phyloP scores from a whole-genome alignment of 2,888 invertebrate species.

The Agonopterix alstromeriana region DNA sequence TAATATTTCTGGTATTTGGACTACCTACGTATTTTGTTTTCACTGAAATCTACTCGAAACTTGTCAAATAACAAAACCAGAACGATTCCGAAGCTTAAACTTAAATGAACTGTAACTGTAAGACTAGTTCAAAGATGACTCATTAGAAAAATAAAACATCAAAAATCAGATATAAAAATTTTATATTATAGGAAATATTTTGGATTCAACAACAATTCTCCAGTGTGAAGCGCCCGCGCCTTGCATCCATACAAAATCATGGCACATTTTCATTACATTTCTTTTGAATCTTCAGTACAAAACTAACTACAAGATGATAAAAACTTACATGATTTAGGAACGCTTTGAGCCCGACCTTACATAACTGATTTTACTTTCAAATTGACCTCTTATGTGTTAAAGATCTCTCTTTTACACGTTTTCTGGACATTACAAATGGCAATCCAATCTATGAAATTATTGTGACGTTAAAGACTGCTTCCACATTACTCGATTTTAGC shows the following conservation, averaged over 20 bases:
- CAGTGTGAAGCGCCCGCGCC: conserved; percentile 38
- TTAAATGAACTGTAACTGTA: too few species aligned
- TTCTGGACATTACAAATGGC: too few species aligned
- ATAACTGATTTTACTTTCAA: not conserved
- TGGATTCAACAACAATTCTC: conserved; percentile 68
- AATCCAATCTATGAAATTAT: too few species aligned
- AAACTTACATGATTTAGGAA: not conserved
- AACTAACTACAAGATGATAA: not conserved
- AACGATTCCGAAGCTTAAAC: too few species aligned
- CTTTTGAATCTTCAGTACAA: conserved; percentile 1
- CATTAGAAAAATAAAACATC: conserved; percentile 1
- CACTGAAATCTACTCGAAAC: too few species aligned
- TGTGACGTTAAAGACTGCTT: too few species aligned
- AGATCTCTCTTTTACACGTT: too few species aligned
- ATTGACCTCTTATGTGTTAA: not conserved
- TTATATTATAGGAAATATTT: conserved; percentile 77
- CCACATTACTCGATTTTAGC: too few species aligned
- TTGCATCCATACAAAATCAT: conserved; percentile 27
- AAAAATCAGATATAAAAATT: conserved; percentile 69
- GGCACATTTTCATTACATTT: conserved; percentile 39
- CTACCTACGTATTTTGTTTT: too few species aligned
- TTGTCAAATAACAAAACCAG: too few species aligned
- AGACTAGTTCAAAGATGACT: too few species aligned
- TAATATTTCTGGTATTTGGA: too few species aligned
- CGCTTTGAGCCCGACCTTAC: conserved; percentile 1